These are phyloP conservation scores for Ophion ellenae DNA, from an alignment of 2,888 invertebrate genomes.

Conservation along the genomic window DNA sequence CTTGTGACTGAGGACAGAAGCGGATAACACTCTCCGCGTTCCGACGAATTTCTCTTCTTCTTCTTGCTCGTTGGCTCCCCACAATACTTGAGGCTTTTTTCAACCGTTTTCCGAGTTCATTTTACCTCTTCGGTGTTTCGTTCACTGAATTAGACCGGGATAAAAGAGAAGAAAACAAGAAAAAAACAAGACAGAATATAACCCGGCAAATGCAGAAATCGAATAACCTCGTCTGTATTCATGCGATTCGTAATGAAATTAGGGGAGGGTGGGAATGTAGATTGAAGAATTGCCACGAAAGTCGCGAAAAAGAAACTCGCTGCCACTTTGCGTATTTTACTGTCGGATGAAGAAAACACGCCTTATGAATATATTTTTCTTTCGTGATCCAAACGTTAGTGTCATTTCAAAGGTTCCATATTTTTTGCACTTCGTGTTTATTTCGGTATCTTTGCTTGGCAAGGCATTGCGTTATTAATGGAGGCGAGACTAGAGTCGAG, in stretches of 20 bases:
- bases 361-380: not conserved
- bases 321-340: not conserved
- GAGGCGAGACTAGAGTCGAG: too few species aligned
- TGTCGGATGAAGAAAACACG: not conserved
- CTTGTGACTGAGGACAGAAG: not conserved
- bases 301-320: not conserved
- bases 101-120: slow-evolving; percentile 26
- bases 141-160: not conserved
- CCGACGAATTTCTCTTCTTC: not conserved
- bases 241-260: slow-evolving; percentile 5
- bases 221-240: slow-evolving; percentile 8
- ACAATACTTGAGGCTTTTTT: slow-evolving; percentile 37
- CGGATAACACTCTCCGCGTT: slow-evolving; percentile 10
- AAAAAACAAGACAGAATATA: not conserved
- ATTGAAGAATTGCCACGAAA: not conserved
- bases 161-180: not conserved
- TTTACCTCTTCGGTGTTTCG: not conserved
- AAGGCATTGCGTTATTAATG: too few species aligned
- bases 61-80: slow-evolving; percentile 3
- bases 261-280: not conserved
- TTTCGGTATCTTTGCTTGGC: too few species aligned
- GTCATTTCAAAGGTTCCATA: not conserved
- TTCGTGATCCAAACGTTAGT: not conserved
- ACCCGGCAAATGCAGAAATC: slow-evolving; percentile 24
- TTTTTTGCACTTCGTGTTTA: too few species aligned